Conservation (phyloP, 1,140 invertebrate genomes). For the Alviniconcha marisindica region DNA sequence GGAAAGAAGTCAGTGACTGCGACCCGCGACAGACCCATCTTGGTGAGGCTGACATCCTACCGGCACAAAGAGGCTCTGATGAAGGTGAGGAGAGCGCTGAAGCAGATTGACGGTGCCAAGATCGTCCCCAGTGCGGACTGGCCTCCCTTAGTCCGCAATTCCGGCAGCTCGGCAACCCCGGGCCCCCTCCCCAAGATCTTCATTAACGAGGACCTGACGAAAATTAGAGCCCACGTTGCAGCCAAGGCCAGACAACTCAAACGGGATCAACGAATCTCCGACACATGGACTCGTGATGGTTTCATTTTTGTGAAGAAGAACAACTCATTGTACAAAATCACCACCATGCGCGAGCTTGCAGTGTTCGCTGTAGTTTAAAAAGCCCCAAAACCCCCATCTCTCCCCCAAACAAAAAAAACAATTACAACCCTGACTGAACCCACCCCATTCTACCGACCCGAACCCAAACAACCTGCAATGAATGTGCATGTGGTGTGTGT, state of each 20-base stretch:
- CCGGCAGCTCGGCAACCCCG: no score
- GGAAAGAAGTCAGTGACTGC: no score
- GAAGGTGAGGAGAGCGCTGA: no score
- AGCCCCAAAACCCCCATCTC: no score
- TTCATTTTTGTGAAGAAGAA: slow-evolving; percentile 21
- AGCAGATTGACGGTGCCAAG: no score
- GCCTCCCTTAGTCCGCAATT: no score
- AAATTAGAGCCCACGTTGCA: neutral
- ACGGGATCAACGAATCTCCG: neutral
- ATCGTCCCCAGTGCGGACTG: no score
- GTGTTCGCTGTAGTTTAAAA: neutral
- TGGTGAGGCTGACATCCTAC: no score
- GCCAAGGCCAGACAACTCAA: neutral
- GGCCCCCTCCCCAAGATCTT: slow-evolving; percentile 6
- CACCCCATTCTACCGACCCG: neutral
- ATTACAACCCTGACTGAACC: neutral
- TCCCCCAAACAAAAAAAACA: neutral
- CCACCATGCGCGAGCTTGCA: neutral
- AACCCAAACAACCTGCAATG: neutral
- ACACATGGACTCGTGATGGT: slow-evolving; percentile 16
- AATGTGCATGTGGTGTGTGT: neutral
- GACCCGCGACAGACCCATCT: no score
- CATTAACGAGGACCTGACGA: slow-evolving; percentile 28
- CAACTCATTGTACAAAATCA: neutral
- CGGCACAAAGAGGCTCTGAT: no score